Conservation (phyloP, 2,888 invertebrate genomes). For the Pyrocoelia pectoralis region DNA sequence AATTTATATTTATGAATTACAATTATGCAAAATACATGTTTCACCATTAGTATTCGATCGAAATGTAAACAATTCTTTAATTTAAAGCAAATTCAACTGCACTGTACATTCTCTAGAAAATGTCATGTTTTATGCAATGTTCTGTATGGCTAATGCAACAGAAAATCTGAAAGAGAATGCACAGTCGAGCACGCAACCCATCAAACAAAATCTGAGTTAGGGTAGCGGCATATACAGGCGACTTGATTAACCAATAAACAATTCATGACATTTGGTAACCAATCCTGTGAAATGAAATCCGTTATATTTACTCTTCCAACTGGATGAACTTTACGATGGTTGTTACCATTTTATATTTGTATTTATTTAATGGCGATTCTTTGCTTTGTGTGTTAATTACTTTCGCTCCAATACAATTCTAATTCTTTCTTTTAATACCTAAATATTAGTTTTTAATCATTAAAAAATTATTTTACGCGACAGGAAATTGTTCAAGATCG, state of each 20-base stretch:
- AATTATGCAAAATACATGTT: too few relatives aligned
- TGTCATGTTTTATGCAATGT: not conserved
- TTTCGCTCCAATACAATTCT: too few relatives aligned
- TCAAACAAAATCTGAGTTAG: conserved; percentile 21
- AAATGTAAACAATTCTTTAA: too few relatives aligned
- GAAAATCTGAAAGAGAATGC: conserved; percentile 14
- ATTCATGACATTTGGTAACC: conserved; percentile 59
- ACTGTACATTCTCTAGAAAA: not conserved
- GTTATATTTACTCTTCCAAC: conserved; percentile 37
- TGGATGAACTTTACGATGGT: conserved; percentile 24
- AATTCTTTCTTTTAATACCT: too few relatives aligned
- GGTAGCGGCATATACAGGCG: conserved; percentile 33
- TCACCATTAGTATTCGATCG: too few relatives aligned
- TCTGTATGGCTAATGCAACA: not conserved
- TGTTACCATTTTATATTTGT: conserved; percentile 13
- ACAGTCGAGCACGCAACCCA: conserved; percentile 33
- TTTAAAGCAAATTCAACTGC: too few relatives aligned
- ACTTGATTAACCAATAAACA: conserved; percentile 61
- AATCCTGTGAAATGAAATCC: conserved; percentile 31
- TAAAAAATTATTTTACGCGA: too few relatives aligned
- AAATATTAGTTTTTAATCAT: too few relatives aligned
- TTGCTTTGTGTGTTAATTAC: too few relatives aligned
- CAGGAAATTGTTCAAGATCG: too few relatives aligned
- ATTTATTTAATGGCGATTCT: too few relatives aligned
- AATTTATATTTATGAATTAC: too few relatives aligned